phyloP scores from a whole-genome alignment of 2,797 vertebrate genomes.

The Arnoldichthys spilopterus region DNA sequence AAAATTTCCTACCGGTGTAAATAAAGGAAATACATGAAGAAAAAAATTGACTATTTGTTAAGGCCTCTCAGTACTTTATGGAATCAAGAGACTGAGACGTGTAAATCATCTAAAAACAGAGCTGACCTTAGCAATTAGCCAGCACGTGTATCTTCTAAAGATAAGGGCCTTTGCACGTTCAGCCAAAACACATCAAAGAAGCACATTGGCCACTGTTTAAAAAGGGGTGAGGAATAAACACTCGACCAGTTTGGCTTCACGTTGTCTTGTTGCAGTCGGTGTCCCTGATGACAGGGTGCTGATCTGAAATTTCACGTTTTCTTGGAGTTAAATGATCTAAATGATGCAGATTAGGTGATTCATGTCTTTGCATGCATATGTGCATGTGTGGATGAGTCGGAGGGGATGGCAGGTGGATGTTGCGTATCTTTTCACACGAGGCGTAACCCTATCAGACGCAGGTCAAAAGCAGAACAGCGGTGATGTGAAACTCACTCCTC shows the following conservation, averaged over 20 bases:
- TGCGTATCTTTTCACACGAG: conserved; percentile 74
- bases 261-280: neutral
- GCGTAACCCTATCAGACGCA: conserved; percentile 88
- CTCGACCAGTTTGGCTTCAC: neutral
- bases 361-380: neutral
- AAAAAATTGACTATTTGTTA: too few species aligned
- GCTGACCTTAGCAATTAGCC: too few species aligned
- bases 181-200: neutral
- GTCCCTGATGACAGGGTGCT: neutral
- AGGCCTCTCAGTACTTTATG: too few species aligned
- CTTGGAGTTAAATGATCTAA: conserved; percentile 8
- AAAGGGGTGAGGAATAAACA: neutral
- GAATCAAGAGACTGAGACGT: too few species aligned
- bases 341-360: conserved; percentile 30
- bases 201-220: neutral
- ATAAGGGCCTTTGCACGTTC: neutral
- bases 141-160: too few species aligned
- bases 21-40: too few species aligned
- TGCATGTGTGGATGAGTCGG: conserved; percentile 13
- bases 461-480: conserved; percentile 83
- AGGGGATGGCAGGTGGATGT: conserved; percentile 71
- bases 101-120: too few species aligned
- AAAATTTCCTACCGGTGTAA: too few species aligned
- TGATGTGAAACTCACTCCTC: conserved; percentile 86
- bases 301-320: conserved; percentile 3